Base-by-base conservation (phyloP, 2,113 vertebrate genomes). In the Eurypyga helias region DNA sequence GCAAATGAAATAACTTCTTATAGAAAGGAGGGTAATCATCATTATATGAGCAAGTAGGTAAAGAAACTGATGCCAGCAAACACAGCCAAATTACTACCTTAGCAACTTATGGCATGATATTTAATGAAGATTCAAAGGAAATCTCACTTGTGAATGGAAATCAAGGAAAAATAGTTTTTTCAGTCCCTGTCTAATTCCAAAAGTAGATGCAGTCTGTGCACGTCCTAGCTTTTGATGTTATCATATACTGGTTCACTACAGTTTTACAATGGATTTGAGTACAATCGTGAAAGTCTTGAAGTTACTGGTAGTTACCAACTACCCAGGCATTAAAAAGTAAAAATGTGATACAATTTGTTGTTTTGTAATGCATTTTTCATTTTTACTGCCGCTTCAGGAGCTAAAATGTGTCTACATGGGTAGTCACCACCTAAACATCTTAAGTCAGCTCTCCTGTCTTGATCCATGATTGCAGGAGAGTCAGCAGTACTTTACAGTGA, bases 61-160 rank as follows among this genome's bases (percentile, higher is more conserved):
- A 82, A 82, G 38, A 65, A 89, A 58, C 14, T 61, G 34, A 57
- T 65, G 18, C 17, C 45, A 76, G 29, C 7, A 65, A 72, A 90
- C 10, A 41, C 7, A 93, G 60, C 25, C 80, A 90, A 93, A 90
- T 13, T 1, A 49, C 20, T 87, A 87, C 31, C 66, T 89, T 84
- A 65, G 21, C 41, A 91, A 64, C 5, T 36, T 64, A 69, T 3
- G 9, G 25, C 41, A n/a, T 55, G 69, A 52, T 34, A 16, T 60
- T 83, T 87, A 78, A 92, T 28, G 64, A 65, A 75, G 34, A 92
- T 87, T 76, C 61, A 72, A 79, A 61, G n/a, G 29, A 89, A 90
- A 78, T 79, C 34, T 78, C 31, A 33, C 31, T 23, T 82, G 36
- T 49, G 51, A 17, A 17, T 25, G 11, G 51, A 9, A 41, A 71